Evolutionary conservation across 2,797 vertebrate species (phyloP).

Genomic region (Lerista edwardsae): DNA sequence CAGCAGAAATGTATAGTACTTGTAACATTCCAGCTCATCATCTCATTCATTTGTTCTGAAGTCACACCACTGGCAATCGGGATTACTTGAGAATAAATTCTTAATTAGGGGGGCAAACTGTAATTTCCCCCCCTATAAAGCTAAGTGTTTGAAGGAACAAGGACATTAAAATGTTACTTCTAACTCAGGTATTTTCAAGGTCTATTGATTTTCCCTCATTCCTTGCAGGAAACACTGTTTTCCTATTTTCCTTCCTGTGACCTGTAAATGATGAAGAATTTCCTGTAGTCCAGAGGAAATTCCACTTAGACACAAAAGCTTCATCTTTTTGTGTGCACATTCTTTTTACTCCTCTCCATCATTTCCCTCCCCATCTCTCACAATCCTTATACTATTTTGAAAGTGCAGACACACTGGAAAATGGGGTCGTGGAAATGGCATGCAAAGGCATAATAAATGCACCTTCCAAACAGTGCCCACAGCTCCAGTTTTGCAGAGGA

Average conservation of each 20-base stretch:
- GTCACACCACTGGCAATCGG: not conserved
- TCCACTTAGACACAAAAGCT: slow-evolving; percentile 71
- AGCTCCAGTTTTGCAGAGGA: slow-evolving; percentile 73
- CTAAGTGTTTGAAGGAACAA: slow-evolving; percentile 40
- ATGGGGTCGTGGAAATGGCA: slow-evolving; percentile 62
- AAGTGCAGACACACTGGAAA: slow-evolving; percentile 50
- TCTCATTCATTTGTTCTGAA: not conserved
- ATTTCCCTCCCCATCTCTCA: not conserved
- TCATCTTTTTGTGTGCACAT: slow-evolving; percentile 67
- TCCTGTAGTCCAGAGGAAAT: slow-evolving; percentile 75
- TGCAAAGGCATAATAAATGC: slow-evolving; percentile 52
- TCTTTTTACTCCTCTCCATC: slow-evolving; percentile 31
- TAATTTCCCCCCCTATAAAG: slow-evolving; percentile 33
- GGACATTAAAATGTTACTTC: slow-evolving; percentile 41
- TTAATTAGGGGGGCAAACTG: slow-evolving; percentile 12
- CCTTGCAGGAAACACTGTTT: slow-evolving; percentile 72
- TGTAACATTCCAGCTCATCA: not conserved
- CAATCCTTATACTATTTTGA: slow-evolving; percentile 45
- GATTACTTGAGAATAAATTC: not conserved
- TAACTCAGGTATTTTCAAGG: slow-evolving; percentile 66
- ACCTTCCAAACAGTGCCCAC: slow-evolving; percentile 65
- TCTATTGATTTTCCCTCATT: slow-evolving; percentile 54
- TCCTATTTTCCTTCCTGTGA: slow-evolving; percentile 77
- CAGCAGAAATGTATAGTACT: not conserved
- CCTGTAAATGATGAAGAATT: slow-evolving; percentile 76